phyloP scores from a whole-genome alignment of 2,888 invertebrate species.

The Drosophila helvetica region DNA sequence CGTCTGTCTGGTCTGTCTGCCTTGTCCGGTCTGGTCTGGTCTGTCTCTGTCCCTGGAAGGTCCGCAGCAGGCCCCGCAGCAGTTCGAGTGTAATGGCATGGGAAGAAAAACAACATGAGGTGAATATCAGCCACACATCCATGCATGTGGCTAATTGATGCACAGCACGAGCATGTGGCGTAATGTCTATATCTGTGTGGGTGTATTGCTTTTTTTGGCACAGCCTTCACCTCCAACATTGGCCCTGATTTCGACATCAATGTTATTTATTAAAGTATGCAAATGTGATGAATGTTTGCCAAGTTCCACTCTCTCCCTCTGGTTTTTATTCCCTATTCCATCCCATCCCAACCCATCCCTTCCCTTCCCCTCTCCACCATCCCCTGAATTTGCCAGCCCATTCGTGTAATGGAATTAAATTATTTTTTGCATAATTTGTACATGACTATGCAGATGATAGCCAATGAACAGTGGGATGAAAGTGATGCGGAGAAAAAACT shows the following conservation, averaged over 20 bases:
- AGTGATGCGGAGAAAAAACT: too few species aligned
- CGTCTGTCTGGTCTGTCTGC: slow-evolving; percentile 4
- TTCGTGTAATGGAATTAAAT: slow-evolving; percentile 34
- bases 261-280: slow-evolving; percentile 34
- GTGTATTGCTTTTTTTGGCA: background rate
- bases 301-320: slow-evolving; percentile 14
- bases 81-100: background rate
- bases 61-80: background rate
- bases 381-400: background rate
- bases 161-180: background rate
- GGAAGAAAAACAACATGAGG: background rate
- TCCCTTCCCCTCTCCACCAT: too few species aligned
- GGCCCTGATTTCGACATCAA: slow-evolving; percentile 22
- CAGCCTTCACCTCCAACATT: background rate
- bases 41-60: too few species aligned
- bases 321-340: too few species aligned
- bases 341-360: too few species aligned
- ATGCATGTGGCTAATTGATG: background rate
- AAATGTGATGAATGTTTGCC: slow-evolving; percentile 31
- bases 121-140: background rate
- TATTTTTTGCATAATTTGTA: slow-evolving; percentile 30
- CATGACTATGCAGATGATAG: slow-evolving; percentile 10
- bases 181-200: slow-evolving; percentile 23
- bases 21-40: background rate
- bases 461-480: background rate